Evolutionary conservation across 2,888 invertebrate species (phyloP).

Genomic region (Caenorhabditis sulstoni): DNA sequence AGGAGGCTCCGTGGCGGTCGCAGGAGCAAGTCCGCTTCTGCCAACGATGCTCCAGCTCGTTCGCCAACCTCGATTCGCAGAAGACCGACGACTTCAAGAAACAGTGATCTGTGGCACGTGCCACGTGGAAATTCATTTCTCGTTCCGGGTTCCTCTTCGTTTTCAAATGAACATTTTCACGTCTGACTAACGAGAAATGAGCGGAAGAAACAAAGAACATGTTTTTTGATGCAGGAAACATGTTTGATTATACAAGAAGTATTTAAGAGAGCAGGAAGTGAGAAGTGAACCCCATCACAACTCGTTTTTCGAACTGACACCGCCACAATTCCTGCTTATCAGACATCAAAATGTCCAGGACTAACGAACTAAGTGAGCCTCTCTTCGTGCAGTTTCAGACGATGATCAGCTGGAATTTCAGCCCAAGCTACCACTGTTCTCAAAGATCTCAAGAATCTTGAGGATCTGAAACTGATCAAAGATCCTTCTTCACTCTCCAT

Average conservation of each 20-base stretch:
- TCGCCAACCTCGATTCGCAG: conserved; percentile 50
- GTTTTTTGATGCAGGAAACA: not conserved
- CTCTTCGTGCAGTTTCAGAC: not conserved
- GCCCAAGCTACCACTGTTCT: not conserved
- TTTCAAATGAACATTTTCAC: not conserved
- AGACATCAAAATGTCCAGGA: conserved; percentile 46
- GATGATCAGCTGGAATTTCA: not conserved
- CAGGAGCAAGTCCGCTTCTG: conserved; percentile 65
- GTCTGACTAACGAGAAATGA: not conserved
- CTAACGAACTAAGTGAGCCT: conserved; percentile 4
- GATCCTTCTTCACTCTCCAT: not conserved
- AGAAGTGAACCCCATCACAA: not conserved
- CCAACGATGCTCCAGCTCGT: conserved; percentile 57
- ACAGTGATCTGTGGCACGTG: not conserved
- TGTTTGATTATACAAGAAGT: not conserved
- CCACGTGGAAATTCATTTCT: not conserved
- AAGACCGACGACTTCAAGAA: conserved; percentile 29
- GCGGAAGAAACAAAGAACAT: not conserved
- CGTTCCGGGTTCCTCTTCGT: conserved; percentile 1
- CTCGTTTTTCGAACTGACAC: conserved; percentile 6
- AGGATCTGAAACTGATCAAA: conserved; percentile 1
- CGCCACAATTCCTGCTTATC: conserved; percentile 32
- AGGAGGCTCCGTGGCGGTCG: conserved; percentile 66
- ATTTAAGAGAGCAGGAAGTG: not conserved
- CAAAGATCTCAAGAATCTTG: no score